Evolutionary conservation across 2,113 vertebrate species (phyloP).

Genomic region (Canis aureus): DNA sequence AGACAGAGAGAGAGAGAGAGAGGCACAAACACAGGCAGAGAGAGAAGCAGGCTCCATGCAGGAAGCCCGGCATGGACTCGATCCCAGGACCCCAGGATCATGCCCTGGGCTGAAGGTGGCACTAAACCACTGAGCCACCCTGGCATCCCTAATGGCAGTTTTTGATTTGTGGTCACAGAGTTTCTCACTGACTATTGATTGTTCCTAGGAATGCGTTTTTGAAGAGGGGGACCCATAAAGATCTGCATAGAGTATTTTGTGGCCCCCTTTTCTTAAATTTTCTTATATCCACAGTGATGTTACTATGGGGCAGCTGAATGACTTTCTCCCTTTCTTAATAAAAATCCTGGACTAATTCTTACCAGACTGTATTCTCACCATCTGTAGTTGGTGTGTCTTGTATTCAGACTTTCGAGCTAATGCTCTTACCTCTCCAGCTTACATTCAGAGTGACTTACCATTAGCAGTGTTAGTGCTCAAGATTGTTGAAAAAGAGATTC

Average conservation of each 20-base stretch:
- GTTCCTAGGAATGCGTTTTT: conserved; percentile 82
- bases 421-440: background rate
- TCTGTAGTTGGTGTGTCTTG: background rate
- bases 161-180: conserved; percentile 81
- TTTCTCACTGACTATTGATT: conserved; percentile 83
- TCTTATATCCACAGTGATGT: conserved; percentile 75
- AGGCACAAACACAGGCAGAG: too few species aligned
- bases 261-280: conserved; percentile 75
- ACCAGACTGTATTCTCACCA: background rate
- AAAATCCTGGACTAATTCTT: conserved; percentile 34
- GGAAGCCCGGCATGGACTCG: too few species aligned
- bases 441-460: conserved; percentile 9
- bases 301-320: conserved; percentile 77
- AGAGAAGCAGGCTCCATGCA: too few species aligned
- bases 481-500: conserved; percentile 39
- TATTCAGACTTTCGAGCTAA: conserved; percentile 1
- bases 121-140: too few species aligned
- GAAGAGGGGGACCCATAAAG: conserved; percentile 80
- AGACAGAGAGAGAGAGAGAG: too few species aligned
- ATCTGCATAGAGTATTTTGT: conserved; percentile 76
- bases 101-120: too few species aligned
- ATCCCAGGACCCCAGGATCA: too few species aligned
- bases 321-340: conserved; percentile 75
- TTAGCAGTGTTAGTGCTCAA: background rate
- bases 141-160: conserved; percentile 76